These are phyloP conservation scores for Ctenopoma multispine DNA, from an alignment of 2,797 vertebrate genomes.

Conservation along the genomic window DNA sequence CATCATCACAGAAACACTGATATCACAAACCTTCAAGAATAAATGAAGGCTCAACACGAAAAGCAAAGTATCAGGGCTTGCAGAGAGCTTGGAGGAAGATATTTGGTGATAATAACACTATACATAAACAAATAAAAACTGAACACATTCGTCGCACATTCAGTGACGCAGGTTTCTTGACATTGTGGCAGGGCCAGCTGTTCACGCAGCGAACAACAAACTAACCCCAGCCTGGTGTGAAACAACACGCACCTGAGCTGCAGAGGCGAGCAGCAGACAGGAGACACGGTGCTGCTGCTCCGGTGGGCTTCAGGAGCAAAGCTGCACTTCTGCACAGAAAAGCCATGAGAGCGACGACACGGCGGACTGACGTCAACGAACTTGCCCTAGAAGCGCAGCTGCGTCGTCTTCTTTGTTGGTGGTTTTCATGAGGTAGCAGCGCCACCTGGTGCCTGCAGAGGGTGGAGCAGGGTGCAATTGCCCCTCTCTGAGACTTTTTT, in stretches of 20 bases:
- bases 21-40: slow-evolving; percentile 33
- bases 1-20: background rate
- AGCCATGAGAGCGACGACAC: slow-evolving; percentile 62
- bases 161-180: slow-evolving; percentile 56
- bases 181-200: slow-evolving; percentile 46
- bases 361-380: background rate
- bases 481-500: background rate
- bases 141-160: slow-evolving; percentile 18
- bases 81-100: background rate
- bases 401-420: slow-evolving; percentile 45
- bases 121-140: too few relatives aligned
- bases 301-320: slow-evolving; percentile 66
- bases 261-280: slow-evolving; percentile 69
- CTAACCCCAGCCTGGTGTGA: background rate
- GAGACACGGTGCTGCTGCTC: slow-evolving; percentile 52
- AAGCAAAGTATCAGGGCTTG: background rate
- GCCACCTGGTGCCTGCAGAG: slow-evolving; percentile 39
- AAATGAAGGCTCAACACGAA: slow-evolving; percentile 4
- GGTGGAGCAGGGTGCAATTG: background rate
- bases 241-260: slow-evolving; percentile 82
- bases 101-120: too few relatives aligned
- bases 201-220: background rate
- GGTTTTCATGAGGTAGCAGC: background rate
- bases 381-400: background rate
- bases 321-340: slow-evolving; percentile 75